These are phyloP conservation scores for Rhaphigaster nebulosa DNA, from an alignment of 2,888 invertebrate genomes.

Conservation along the genomic window DNA sequence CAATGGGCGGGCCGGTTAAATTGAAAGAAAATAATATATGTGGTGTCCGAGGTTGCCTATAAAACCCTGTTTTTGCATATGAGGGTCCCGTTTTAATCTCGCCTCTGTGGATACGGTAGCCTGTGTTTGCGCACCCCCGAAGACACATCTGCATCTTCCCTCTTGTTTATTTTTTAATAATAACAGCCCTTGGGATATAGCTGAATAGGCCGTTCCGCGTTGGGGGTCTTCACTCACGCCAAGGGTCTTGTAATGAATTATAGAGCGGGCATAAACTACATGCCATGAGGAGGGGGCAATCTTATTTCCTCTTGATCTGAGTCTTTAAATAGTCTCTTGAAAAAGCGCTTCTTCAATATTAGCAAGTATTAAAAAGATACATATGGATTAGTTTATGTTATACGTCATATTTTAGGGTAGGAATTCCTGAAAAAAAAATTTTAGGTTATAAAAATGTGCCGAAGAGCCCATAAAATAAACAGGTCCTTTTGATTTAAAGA, in stretches of 20 bases:
- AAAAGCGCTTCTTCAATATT: too few relatives aligned
- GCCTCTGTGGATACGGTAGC: neutral
- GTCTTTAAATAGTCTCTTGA: neutral
- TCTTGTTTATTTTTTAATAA: slow-evolving; percentile 37
- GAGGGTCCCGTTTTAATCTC: slow-evolving; percentile 48
- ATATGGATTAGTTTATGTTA: too few relatives aligned
- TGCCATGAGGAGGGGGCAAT: neutral
- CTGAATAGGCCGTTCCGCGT: neutral
- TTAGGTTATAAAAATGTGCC: too few relatives aligned
- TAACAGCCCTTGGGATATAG: slow-evolving; percentile 6
- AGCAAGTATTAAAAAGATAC: too few relatives aligned
- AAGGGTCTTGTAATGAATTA: slow-evolving; percentile 3
- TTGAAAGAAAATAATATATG: slow-evolving; percentile 64
- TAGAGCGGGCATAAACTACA: neutral
- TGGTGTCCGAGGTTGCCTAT: slow-evolving; percentile 62
- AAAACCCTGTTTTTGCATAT: slow-evolving; percentile 62
- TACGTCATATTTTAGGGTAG: too few relatives aligned
- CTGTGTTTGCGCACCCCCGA: slow-evolving; percentile 16
- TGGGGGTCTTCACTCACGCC: neutral
- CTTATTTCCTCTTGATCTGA: neutral
- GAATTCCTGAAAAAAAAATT: too few relatives aligned
- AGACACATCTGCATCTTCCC: slow-evolving; percentile 42
- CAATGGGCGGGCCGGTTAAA: slow-evolving; percentile 58
- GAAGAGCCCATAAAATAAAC: too few relatives aligned
- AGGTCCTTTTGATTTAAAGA: too few relatives aligned